A percentile compares a stretch with the other conserved stretches of the same genome.
phyloP scores from a whole-genome alignment of 1,140 invertebrate species.

The Drosophila funebris region DNA sequence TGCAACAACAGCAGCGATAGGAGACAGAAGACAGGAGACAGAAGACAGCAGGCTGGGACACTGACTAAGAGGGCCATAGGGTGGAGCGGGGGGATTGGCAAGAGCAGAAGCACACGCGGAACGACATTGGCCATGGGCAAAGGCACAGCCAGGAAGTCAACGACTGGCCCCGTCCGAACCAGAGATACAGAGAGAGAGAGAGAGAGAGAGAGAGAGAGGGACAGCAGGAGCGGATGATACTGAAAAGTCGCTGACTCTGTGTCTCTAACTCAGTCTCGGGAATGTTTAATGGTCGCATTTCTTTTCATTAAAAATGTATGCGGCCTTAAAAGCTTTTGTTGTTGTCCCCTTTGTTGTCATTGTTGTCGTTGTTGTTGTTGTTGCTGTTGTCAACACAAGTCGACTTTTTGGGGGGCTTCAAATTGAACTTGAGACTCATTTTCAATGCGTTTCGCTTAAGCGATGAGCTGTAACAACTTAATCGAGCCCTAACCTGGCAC shows the following conservation, averaged over 20 bases:
- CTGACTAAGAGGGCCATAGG: neutral
- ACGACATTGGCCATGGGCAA: slow-evolving; percentile 50
- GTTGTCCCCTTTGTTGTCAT: slow-evolving; percentile 14
- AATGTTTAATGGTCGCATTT: slow-evolving; percentile 81
- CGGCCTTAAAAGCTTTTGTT: slow-evolving; percentile 77
- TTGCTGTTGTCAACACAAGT: slow-evolving; percentile 33
- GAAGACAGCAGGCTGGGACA: neutral
- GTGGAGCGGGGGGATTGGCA: neutral
- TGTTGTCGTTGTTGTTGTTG: slow-evolving; percentile 32
- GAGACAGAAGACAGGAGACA: neutral
- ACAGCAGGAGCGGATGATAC: neutral
- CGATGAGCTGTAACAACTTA: slow-evolving; percentile 12
- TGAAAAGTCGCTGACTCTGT: slow-evolving; percentile 34
- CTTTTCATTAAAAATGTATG: slow-evolving; percentile 81
- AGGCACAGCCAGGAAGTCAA: slow-evolving; percentile 41
- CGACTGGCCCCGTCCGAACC: slow-evolving; percentile 17
- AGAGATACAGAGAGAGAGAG: neutral
- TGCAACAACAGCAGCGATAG: slow-evolving; percentile 1
- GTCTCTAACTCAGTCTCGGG: slow-evolving; percentile 28
- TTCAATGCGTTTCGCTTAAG: slow-evolving; percentile 4
- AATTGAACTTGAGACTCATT: slow-evolving; percentile 30
- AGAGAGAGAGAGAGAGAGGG: neutral
- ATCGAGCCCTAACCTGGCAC: neutral
- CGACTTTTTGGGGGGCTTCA: slow-evolving; percentile 6
- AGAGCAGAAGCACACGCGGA: neutral